These are phyloP conservation scores for Micromussa lordhowensis DNA, from an alignment of 92 coral and sea anemone species.

Conservation along the genomic window DNA sequence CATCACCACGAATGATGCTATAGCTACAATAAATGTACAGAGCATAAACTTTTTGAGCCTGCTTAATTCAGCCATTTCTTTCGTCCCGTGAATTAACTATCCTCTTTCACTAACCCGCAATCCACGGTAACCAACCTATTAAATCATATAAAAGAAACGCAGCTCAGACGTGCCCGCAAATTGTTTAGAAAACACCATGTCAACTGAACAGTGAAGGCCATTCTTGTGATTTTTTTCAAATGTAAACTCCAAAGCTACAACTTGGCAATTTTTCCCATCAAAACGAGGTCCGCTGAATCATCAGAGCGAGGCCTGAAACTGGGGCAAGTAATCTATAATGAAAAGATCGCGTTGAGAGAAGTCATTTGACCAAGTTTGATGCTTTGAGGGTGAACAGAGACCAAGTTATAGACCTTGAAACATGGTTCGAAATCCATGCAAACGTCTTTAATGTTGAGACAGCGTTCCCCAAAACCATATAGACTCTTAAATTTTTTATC, in stretches of 20 bases:
- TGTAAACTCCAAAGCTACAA: background rate
- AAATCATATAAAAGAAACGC: background rate
- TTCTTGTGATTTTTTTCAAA: background rate
- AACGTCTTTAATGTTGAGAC: too few species aligned
- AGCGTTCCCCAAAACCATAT: too few species aligned
- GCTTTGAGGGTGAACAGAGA: too few species aligned
- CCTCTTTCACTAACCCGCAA: background rate
- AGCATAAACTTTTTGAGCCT: constrained; percentile 22
- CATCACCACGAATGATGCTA: constrained; percentile 22
- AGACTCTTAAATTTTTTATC: too few species aligned
- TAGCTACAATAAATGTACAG: constrained; percentile 26
- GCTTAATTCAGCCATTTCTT: background rate
- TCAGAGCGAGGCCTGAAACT: background rate
- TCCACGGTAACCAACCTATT: background rate
- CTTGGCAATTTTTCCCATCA: background rate
- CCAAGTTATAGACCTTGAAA: too few species aligned
- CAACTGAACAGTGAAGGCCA: background rate
- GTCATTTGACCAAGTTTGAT: too few species aligned
- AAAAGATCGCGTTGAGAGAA: too few species aligned
- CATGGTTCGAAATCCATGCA: too few species aligned
- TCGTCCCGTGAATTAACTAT: background rate
- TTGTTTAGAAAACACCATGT: background rate
- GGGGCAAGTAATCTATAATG: too few species aligned
- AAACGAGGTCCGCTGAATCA: background rate
- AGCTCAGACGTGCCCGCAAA: background rate